Percentiles rank a stretch among this genome's conserved stretches.
phyloP scores from a whole-genome alignment of 2,113 vertebrate species.

The Helogale parvula region DNA sequence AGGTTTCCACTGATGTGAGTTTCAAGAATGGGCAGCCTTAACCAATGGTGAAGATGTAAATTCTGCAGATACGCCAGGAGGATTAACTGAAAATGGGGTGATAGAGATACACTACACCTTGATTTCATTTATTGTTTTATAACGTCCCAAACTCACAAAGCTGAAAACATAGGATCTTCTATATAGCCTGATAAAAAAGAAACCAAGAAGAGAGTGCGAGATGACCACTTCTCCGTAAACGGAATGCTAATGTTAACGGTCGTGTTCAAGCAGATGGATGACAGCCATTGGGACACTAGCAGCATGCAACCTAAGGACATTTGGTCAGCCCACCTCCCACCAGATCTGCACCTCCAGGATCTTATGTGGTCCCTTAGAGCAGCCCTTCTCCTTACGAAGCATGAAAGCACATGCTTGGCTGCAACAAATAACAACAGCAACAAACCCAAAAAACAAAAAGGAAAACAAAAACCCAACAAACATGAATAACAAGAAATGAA shows the following conservation, averaged over 20 bases:
- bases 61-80: background rate
- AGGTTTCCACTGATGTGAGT: background rate
- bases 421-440: background rate
- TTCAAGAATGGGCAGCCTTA: background rate
- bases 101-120: background rate
- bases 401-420: background rate
- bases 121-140: background rate
- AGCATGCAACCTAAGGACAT: background rate
- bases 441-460: too few relatives aligned
- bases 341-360: background rate
- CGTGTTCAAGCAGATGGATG: background rate
- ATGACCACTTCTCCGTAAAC: background rate
- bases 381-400: background rate
- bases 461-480: background rate
- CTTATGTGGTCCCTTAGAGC: background rate
- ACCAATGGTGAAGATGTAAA: background rate
- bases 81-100: too few relatives aligned
- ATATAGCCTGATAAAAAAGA: background rate
- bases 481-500: background rate
- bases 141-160: background rate
- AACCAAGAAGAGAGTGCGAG: background rate
- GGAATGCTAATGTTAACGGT: background rate
- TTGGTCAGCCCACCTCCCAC: background rate
- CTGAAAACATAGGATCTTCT: background rate
- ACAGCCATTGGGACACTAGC: background rate